Evolutionary conservation across 2,797 vertebrate genomes (phyloP), one percentile per base, ranked within the genome.

Genomic region (Lagocephalus sceleratus): DNA sequence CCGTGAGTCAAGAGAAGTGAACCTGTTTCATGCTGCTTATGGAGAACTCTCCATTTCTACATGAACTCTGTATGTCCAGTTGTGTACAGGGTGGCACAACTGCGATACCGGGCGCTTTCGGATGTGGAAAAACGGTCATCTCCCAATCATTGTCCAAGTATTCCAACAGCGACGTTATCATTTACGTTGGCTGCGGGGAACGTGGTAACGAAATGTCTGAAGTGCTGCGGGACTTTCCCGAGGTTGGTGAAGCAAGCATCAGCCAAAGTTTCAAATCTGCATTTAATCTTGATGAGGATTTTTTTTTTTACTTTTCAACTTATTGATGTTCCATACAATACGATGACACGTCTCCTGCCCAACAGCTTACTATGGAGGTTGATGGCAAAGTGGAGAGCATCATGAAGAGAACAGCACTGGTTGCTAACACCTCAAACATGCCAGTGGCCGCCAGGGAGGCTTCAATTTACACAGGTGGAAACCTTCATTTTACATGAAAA

Each of bases 151-250:
- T 99, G 46, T 99, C 97, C 46, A 99, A 99, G 73, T 99, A 96
- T 79, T 99, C 97, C 77, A 99, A 99, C 89, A 99, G 97, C 47
- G 97, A 98, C 10, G 96, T 99, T 65, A 99, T 99, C 66, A 88
- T 99, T 79, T 99, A 99, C 1, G 97, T 99, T 16, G 97, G 97
- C 60, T 99, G 97, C 21, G 97, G 97, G 69, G 97, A 99, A 82
- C 92, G 97, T 87, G 97, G 97, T 66, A 99, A 99, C 39, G 97
- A 99, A 85, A 99, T 99, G 97, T 98, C 97, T 54, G 97, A 99
- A 92, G 97, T 99, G 64, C 90, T 99, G 66, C 85, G 97, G 47
- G 97, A 99, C 77, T 92, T 92, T 64, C 91, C 91, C 0, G 91
- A 91, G 91, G 91, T 92, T 5, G 44, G 80, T 19, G 17, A 42